phyloP scores from a whole-genome alignment of 2,888 invertebrate genomes.

The Melinaea marsaeus region DNA sequence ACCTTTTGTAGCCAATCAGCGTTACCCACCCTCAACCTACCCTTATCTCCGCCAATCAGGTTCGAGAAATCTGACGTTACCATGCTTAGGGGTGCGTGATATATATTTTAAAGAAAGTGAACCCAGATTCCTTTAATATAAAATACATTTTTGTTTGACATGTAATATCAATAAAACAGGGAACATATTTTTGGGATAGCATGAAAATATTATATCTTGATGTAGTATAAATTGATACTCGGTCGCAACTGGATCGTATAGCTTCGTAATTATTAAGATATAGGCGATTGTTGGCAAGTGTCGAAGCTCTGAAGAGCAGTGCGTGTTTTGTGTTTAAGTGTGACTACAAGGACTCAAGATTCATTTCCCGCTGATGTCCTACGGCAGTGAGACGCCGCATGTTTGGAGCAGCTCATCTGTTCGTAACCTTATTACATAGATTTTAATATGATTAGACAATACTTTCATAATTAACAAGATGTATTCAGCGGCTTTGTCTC shows the following conservation, averaged over 20 bases:
- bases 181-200: constrained; percentile 44
- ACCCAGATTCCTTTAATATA: constrained; percentile 7
- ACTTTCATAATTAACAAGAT: background rate
- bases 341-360: constrained; percentile 62
- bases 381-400: constrained; percentile 76
- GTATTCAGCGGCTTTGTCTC: too few relatives aligned
- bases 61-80: constrained; percentile 58
- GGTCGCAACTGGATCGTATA: constrained; percentile 25
- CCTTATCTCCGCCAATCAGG: constrained; percentile 54
- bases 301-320: constrained; percentile 20
- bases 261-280: constrained; percentile 34
- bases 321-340: constrained; percentile 33
- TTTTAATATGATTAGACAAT: too few relatives aligned
- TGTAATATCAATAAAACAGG: constrained; percentile 54
- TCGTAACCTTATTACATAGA: constrained; percentile 28
- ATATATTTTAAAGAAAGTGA: constrained; percentile 25
- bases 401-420: constrained; percentile 75
- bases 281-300: constrained; percentile 37
- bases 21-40: constrained; percentile 47
- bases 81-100: constrained; percentile 45
- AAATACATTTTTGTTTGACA: constrained; percentile 31
- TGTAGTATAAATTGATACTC: constrained; percentile 55
- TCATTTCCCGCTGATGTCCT: constrained; percentile 78
- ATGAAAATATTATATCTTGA: constrained; percentile 57
- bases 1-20: constrained; percentile 62